Evolutionary conservation across 2,797 vertebrate genomes (phyloP).

Genomic region (Lindbergichthys nudifrons): DNA sequence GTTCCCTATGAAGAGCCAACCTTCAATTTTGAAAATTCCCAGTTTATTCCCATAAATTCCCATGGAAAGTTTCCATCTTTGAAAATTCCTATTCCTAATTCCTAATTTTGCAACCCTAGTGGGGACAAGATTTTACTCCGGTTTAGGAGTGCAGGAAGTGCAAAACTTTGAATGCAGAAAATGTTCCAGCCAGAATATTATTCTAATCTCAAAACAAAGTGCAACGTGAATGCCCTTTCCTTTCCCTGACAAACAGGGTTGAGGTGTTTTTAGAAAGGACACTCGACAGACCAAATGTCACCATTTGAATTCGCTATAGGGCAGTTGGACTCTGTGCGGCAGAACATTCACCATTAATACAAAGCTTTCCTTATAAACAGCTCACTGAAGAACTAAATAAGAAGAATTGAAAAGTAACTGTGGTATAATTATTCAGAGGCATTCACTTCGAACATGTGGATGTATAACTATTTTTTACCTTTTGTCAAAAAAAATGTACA

Average conservation of each 20-base stretch:
- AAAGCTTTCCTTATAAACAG: slow-evolving; percentile 5
- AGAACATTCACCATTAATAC: slow-evolving; percentile 27
- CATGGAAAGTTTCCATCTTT: too few species aligned
- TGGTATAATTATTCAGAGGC: neutral
- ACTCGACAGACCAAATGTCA: slow-evolving; percentile 38
- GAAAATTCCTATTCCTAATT: too few species aligned
- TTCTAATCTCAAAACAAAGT: neutral
- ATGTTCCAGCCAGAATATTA: neutral
- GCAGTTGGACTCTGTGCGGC: slow-evolving; percentile 1
- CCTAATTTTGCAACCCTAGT: too few species aligned
- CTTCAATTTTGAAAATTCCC: too few species aligned
- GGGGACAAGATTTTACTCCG: too few species aligned
- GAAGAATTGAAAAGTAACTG: neutral
- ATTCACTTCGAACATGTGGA: neutral
- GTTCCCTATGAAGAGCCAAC: too few species aligned
- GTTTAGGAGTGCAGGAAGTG: neutral
- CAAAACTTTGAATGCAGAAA: neutral
- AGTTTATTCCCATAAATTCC: too few species aligned
- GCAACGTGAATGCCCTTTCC: neutral
- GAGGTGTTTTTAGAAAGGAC: slow-evolving; percentile 25
- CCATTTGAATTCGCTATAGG: slow-evolving; percentile 36
- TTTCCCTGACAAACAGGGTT: slow-evolving; percentile 9
- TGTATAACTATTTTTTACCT: neutral
- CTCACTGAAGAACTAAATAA: neutral
- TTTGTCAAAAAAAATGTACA: neutral